Base-by-base conservation (phyloP, 2,888 invertebrate species). In the Resseliella maxima region DNA sequence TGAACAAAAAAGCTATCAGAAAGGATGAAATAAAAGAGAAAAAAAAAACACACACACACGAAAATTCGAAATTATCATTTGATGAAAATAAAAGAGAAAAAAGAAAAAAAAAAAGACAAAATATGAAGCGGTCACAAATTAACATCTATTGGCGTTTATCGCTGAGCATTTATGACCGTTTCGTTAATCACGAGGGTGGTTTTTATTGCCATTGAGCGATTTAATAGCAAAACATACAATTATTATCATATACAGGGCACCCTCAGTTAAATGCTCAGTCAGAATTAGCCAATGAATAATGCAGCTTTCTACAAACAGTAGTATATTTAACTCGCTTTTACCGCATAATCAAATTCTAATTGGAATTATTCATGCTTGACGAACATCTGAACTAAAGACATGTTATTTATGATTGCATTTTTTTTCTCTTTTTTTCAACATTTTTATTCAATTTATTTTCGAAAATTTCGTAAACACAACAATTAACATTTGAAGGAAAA, bases 81-180 rank as follows among this genome's bases (percentile, higher is more conserved):
- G n/a, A n/a, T n/a, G n/a, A n/a, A n/a, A 64, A 12, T 64, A 8
- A 31, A 64, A 24, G 3, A 12, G 54, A n/a, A n/a, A 21, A 54
- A n/a, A 54, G 54, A 41, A 41, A n/a, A n/a, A 21, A 54, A n/a
- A 54, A 54, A 12, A 27, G 27, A 1, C 3, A 64, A 64, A 64
- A n/a, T n/a, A n/a, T n/a, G n/a, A n/a, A n/a, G n/a, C 83, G 38
- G 83, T 83, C n/a, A 83, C 38, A 83, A 83, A 83, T 83, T 83
- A 38, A 83, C 83, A 83, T 83, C 6, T n/a, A 83, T 83, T 72
- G 72, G 35, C 72, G 72, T 72, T 72, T 31, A 31, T 27, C 72
- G 72, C 15, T 83, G 38, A 38, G 83, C 83, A 83, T 83, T 83
- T 24, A 83, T 36, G n/a, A 21, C 72, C 72, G 0, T 31, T 5